Evolutionary conservation across 2,113 vertebrate species (phyloP).

Genomic region (Psophia crepitans): DNA sequence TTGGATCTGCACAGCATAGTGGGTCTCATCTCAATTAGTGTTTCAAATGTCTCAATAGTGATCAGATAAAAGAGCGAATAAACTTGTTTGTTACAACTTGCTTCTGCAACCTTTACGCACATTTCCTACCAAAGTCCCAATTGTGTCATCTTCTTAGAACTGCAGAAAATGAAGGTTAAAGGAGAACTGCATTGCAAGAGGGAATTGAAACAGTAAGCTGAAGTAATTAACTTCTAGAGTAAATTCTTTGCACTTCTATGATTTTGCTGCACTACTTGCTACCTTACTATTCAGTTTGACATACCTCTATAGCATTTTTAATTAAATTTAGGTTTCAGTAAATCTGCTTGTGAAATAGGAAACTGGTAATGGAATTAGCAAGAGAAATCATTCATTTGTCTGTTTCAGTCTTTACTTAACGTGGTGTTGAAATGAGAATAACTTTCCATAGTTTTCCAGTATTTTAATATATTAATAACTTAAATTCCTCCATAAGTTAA

Average conservation of each 20-base stretch:
- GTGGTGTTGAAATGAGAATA: neutral
- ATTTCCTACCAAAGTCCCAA: neutral
- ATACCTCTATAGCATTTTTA: neutral
- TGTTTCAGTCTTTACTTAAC: neutral
- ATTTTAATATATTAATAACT: neutral
- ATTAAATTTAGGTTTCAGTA: neutral
- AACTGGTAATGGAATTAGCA: conserved; percentile 26
- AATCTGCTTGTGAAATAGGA: neutral
- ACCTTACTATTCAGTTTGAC: neutral
- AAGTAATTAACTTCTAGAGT: conserved; percentile 21
- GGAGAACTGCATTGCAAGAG: neutral
- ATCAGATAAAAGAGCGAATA: neutral
- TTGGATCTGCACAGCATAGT: neutral
- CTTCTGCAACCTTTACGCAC: neutral
- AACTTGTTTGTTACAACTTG: neutral
- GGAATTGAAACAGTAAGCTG: neutral
- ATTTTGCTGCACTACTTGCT: neutral
- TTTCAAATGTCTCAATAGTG: neutral
- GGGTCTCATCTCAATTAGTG: neutral
- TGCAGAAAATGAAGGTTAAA: neutral
- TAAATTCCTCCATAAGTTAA: neutral
- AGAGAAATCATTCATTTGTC: conserved; percentile 61
- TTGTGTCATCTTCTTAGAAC: neutral
- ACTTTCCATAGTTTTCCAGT: neutral
- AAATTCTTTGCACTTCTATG: neutral